These are phyloP conservation scores for Sphyrna mokarran DNA, from an alignment of 2,113 vertebrate genomes.

Conservation along the genomic window DNA sequence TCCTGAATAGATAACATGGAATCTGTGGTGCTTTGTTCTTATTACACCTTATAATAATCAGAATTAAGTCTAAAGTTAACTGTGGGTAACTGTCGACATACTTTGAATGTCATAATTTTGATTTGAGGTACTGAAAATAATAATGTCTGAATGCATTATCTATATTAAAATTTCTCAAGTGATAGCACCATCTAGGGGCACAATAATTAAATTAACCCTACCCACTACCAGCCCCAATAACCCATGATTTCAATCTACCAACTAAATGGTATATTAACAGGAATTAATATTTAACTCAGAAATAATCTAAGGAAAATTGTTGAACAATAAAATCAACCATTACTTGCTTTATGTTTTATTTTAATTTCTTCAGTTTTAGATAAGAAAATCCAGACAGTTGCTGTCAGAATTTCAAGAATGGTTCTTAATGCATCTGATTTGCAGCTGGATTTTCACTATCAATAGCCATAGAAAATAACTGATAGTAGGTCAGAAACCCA, in stretches of 20 bases:
- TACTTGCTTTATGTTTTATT: neutral
- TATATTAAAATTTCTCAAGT: neutral
- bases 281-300: neutral
- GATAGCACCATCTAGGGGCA: slow-evolving; percentile 18
- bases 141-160: neutral
- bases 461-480: neutral
- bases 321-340: neutral
- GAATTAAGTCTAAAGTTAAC: neutral
- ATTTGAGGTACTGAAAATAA: neutral
- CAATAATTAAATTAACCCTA: neutral
- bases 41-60: neutral
- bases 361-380: slow-evolving; percentile 2
- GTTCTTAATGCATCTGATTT: neutral
- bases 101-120: neutral
- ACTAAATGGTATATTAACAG: neutral
- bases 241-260: neutral
- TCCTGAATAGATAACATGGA: neutral
- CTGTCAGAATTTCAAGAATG: neutral
- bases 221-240: neutral
- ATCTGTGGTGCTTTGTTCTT: neutral
- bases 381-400: neutral
- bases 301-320: neutral
- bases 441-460: neutral
- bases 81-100: neutral
- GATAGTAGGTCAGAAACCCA: neutral